Base-by-base conservation (phyloP, 2,797 vertebrate species). In the Delichon dasypus region DNA sequence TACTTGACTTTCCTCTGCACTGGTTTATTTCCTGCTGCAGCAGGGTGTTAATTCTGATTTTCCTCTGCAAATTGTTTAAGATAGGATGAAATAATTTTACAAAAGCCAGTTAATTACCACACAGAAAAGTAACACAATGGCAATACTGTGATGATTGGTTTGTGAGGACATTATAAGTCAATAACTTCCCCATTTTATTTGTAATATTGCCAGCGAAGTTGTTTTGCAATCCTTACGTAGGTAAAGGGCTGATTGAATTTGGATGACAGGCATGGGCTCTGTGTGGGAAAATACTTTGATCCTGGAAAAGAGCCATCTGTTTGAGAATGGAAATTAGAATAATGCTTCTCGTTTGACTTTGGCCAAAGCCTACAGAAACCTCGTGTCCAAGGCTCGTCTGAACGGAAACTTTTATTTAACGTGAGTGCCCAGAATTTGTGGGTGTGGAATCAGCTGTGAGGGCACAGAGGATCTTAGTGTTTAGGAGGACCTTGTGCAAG, bases 201-300 rank as follows among this genome's bases (percentile, higher is more conserved):
- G 25, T 76, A 22, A 74, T n/a, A 70, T 14, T 90, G 55, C 36
- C 57, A 71, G 42, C n/a, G 36, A 55, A 87, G 71, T 68, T 78
- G 18, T 65, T 92, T 15, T 94, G 74, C 19, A 80, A 20, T 67
- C 57, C 27, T 82, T 77, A 88, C 5, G 8, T 76, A 89, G 83
- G 80, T 84, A 48, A 87, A 87, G 47, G 61, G 48, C 82, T 93
- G 88, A 87, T 74, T 96, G 94, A 86, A 79, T 94, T 90, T 90
- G 71, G 71, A 81, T 91, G 75, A 73, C 87, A 89, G 71, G 27
- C 51, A 57, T 47, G 66, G 55, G 67, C 36, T 88, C 38, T 61
- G 38, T 68, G 34, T 96, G 89, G 91, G 88, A 97, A 89, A 89
- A 82, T 89, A 61, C 50, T 81, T 92, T 45, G 53, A 66, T 88